A percentile compares a stretch with the other conserved stretches of the same genome.
These are phyloP conservation scores for Pterocles orientalis DNA, from an alignment of 2,113 vertebrate species.

Conservation along the genomic window DNA sequence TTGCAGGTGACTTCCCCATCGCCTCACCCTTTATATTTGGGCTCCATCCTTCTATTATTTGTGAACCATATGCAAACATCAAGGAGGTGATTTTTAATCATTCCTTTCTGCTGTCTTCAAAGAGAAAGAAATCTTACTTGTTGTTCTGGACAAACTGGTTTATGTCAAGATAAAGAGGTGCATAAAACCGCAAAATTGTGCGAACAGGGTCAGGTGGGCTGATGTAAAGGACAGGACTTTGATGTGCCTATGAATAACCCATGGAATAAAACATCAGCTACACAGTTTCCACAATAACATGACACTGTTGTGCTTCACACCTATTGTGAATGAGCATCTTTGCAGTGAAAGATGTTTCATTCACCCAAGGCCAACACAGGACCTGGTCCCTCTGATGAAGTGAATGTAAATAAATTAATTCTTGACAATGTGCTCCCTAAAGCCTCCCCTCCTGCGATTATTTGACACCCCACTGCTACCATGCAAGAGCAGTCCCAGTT, in stretches of 20 bases:
- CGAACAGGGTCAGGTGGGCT: neutral
- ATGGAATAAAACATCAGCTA: neutral
- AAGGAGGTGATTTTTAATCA: slow-evolving; percentile 35
- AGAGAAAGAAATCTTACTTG: neutral
- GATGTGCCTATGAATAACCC: neutral
- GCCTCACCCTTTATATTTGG: neutral
- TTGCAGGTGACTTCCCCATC: neutral
- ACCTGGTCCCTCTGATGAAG: neutral
- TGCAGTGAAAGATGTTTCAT: neutral
- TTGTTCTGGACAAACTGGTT: neutral
- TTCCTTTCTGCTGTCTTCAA: neutral
- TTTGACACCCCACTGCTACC: rapidly evolving
- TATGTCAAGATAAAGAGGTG: neutral
- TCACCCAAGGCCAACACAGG: neutral
- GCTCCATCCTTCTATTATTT: slow-evolving; percentile 7
- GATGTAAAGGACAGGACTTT: neutral
- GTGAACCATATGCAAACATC: neutral
- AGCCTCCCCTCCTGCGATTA: rapidly evolving
- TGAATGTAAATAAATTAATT: neutral
- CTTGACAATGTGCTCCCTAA: rapidly evolving
- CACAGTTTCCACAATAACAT: rapidly evolving
- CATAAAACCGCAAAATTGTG: neutral
- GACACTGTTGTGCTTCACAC: neutral
- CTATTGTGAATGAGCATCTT: neutral
- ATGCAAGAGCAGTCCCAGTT: neutral